Conservation (phyloP, 1,140 invertebrate genomes). For the Leucophenga varia region DNA sequence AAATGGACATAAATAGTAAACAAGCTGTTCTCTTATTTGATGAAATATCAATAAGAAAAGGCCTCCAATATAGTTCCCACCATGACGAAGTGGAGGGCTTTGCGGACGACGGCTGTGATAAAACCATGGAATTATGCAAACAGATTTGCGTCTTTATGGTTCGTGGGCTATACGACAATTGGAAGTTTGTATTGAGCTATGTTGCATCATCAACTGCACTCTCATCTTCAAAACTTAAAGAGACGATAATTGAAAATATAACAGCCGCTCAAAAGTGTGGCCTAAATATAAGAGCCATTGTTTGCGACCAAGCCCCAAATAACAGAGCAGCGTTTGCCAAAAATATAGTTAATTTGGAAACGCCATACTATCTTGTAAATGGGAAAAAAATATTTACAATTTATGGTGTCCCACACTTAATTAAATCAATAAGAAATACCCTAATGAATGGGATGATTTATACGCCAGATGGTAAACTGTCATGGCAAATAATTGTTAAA, state of each 20-base stretch:
- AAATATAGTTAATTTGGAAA: neutral
- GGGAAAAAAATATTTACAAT: constrained; percentile 6
- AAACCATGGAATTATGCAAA: too few relatives aligned
- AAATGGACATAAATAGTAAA: neutral
- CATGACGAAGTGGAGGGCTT: too few relatives aligned
- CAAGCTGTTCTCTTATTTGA: neutral
- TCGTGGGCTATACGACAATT: too few relatives aligned
- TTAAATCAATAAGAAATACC: constrained; percentile 9
- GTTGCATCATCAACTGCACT: too few relatives aligned
- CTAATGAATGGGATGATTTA: constrained; percentile 6
- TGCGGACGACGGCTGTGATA: too few relatives aligned
- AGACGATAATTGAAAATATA: constrained; percentile 3
- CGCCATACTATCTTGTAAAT: too few relatives aligned
- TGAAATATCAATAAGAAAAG: too few relatives aligned
- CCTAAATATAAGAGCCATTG: constrained; percentile 5
- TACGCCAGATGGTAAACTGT: constrained; percentile 8
- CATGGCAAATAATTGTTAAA: constrained; percentile 7
- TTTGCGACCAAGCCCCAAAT: constrained; percentile 5
- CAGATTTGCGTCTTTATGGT: too few relatives aligned
- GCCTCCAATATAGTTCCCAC: too few relatives aligned
- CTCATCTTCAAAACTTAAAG: neutral
- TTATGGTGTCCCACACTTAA: constrained; percentile 10
- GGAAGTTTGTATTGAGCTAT: too few relatives aligned
- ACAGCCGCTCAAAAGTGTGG: constrained; percentile 3
- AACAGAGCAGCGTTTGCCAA: constrained; percentile 3